phyloP scores from a whole-genome alignment of 2,113 vertebrate genomes.

The Corythoichthys intestinalis region DNA sequence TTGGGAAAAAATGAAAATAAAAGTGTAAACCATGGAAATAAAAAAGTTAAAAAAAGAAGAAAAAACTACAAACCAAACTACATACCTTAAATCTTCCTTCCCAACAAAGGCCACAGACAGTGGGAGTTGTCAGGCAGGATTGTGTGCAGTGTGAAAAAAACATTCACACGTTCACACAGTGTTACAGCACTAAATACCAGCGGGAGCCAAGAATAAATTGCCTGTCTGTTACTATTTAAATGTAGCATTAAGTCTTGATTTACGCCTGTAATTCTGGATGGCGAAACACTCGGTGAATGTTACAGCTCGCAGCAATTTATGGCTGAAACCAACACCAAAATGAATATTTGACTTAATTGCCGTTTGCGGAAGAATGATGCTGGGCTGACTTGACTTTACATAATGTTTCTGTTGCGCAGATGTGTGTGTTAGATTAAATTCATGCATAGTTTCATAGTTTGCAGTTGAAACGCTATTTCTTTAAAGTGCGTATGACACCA shows the following conservation, averaged over 20 bases:
- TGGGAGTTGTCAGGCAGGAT: slow-evolving; percentile 64
- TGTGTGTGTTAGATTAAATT: slow-evolving; percentile 5
- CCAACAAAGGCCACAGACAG: slow-evolving; percentile 37
- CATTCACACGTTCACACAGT: slow-evolving; percentile 30
- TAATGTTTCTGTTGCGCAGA: slow-evolving; percentile 34
- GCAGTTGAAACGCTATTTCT: neutral
- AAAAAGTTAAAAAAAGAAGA: too few relatives aligned
- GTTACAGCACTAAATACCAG: slow-evolving; percentile 42
- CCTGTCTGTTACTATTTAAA: slow-evolving; percentile 76
- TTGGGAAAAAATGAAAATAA: too few relatives aligned
- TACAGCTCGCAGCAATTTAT: slow-evolving; percentile 71
- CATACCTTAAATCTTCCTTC: neutral
- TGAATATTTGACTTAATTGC: slow-evolving; percentile 67
- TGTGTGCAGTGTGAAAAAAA: slow-evolving; percentile 25
- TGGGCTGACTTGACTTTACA: slow-evolving; percentile 47
- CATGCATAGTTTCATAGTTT: neutral
- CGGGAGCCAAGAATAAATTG: slow-evolving; percentile 71
- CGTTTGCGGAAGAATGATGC: slow-evolving; percentile 59
- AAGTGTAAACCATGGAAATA: too few relatives aligned
- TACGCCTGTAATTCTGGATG: slow-evolving; percentile 57
- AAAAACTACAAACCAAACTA: neutral
- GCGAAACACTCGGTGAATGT: slow-evolving; percentile 67
- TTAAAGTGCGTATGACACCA: neutral
- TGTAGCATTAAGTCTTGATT: slow-evolving; percentile 68
- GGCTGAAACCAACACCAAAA: slow-evolving; percentile 61